phyloP scores from a whole-genome alignment of 2,888 invertebrate genomes.

The Mimumesa dahlbomi region DNA sequence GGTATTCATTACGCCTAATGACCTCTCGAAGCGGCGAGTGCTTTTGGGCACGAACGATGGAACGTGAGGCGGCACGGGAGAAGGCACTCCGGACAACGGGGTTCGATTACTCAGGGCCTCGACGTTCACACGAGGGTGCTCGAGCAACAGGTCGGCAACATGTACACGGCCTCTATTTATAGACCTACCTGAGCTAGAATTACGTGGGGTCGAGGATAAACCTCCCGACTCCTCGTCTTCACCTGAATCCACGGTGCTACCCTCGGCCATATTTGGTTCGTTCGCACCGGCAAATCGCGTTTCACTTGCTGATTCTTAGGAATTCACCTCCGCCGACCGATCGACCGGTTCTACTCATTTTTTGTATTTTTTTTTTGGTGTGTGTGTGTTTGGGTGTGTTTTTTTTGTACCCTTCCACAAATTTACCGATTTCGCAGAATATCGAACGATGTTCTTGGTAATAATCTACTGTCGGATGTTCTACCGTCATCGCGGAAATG shows the following conservation, averaged over 20 bases:
- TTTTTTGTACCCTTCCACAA: too few species aligned
- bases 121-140: slow-evolving; percentile 74
- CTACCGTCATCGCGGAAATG: too few species aligned
- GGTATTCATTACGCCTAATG: slow-evolving; percentile 67
- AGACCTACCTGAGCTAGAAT: slow-evolving; percentile 71
- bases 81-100: slow-evolving; percentile 59
- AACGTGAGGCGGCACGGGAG: slow-evolving; percentile 55
- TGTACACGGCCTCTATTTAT: slow-evolving; percentile 73
- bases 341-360: slow-evolving; percentile 32
- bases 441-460: too few species aligned
- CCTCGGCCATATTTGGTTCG: slow-evolving; percentile 57
- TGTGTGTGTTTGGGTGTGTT: too few species aligned
- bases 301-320: slow-evolving; percentile 46
- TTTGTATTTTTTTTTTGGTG: too few species aligned
- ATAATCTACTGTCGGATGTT: too few species aligned
- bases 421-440: too few species aligned
- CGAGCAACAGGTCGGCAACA: slow-evolving; percentile 74
- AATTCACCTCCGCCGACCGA: slow-evolving; percentile 29
- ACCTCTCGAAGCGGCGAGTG: slow-evolving; percentile 59
- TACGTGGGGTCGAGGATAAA: slow-evolving; percentile 66
- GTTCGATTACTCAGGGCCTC: slow-evolving; percentile 74
- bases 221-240: slow-evolving; percentile 63
- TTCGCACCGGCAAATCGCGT: slow-evolving; percentile 51
- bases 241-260: slow-evolving; percentile 38
- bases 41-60: slow-evolving; percentile 65